Conservation (phyloP, 2,113 vertebrate genomes). For the Cryptotis parvus region DNA sequence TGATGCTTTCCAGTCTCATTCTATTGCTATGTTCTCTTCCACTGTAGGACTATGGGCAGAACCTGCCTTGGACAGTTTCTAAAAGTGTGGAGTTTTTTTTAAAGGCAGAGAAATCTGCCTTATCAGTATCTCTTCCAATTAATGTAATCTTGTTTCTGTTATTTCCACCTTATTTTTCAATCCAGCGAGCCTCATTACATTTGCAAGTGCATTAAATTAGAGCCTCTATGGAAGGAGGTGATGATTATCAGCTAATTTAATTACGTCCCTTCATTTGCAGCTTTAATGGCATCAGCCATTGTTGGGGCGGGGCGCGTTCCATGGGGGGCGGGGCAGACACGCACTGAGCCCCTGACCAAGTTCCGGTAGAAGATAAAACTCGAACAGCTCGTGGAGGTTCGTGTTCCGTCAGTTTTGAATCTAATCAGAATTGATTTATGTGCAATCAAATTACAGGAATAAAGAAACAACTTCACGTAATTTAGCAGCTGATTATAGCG, state of each 20-base stretch:
- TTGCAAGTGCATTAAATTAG: slow-evolving; percentile 89
- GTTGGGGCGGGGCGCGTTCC: slow-evolving; percentile 81
- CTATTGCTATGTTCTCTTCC: slow-evolving; percentile 23
- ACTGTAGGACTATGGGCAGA: slow-evolving; percentile 38
- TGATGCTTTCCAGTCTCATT: neutral
- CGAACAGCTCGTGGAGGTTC: slow-evolving; percentile 72
- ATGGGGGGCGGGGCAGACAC: slow-evolving; percentile 78
- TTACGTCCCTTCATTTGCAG: slow-evolving; percentile 88
- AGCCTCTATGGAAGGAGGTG: slow-evolving; percentile 87
- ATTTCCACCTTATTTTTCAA: slow-evolving; percentile 89
- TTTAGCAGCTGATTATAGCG: slow-evolving; percentile 39
- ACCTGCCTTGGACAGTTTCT: slow-evolving; percentile 71
- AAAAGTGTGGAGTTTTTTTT: slow-evolving; percentile 69
- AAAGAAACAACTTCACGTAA: slow-evolving; percentile 57
- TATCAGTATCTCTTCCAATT: slow-evolving; percentile 90
- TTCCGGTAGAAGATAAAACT: slow-evolving; percentile 84
- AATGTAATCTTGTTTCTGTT: slow-evolving; percentile 92
- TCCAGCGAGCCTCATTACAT: slow-evolving; percentile 88
- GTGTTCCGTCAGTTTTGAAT: slow-evolving; percentile 72
- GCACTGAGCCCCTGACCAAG: slow-evolving; percentile 81
- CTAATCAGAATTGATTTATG: slow-evolving; percentile 83
- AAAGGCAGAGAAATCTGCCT: slow-evolving; percentile 82
- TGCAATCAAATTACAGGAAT: slow-evolving; percentile 72
- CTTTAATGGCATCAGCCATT: slow-evolving; percentile 87
- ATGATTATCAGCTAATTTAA: slow-evolving; percentile 92